Base-by-base conservation (phyloP, 2,113 vertebrate species). In the Amia ocellicauda region DNA sequence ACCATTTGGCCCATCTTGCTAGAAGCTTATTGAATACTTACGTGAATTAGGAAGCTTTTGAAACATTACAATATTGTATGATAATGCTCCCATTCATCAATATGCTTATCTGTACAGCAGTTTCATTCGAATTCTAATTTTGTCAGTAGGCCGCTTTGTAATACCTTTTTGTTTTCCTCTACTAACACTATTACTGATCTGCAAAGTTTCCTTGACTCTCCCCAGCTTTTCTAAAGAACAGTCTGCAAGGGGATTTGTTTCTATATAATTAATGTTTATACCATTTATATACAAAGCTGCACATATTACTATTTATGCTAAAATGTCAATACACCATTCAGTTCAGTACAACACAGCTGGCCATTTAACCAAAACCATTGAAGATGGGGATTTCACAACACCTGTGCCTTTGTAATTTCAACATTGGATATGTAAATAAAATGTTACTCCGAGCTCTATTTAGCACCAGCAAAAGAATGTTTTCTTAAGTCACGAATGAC, bases 231-330 rank as follows among this genome's bases (percentile, higher is more conserved):
- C 24, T 8, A 54, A 54, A 27, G 10, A 14, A 54, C 22, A 13
- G 19, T 54, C 11, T 54, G 8, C 19, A 24, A 22, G 22, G 20
- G 22, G 20, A 24, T 54, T 10, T 54, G 22, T 23, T 54, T 54
- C 24, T 22, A 54, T 54, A 54, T 54, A 54, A 54, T 54, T 5
- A 47, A 13, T 54, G 51, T 54, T 23, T 54, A 54, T 7, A 54
- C 22, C 22, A 22, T 22, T 4, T 54, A 23, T 3, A 54, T 22
- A 54, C 51, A 54, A 27, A 2, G 19, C 51, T 24, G 22, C 3
- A 23, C 51, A 3, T 54, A 23, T 54, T 54, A 22, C n/a, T 14
- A 24, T 54, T 54, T 23, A 47, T 54, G 51, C 24, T 54, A 0
- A 54, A 54, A 54, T 54, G 51, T 3, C n/a, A 19, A 23, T 54